These are phyloP conservation scores for Tautogolabrus adspersus DNA, from an alignment of 2,113 vertebrate species.

Conservation along the genomic window DNA sequence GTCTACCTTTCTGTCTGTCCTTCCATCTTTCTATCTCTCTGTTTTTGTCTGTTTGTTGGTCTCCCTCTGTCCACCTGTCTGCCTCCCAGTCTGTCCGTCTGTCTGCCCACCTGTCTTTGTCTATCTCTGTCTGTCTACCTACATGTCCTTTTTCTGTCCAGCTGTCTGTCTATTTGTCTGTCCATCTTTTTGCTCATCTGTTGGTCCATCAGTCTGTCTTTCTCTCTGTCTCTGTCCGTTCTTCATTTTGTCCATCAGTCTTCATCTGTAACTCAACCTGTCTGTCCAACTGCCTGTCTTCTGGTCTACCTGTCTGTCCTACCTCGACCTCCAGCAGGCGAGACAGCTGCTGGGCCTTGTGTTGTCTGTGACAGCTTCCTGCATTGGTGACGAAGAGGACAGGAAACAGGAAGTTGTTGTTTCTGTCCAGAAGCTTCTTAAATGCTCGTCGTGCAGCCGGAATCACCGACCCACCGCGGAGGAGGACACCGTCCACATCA, in stretches of 20 bases:
- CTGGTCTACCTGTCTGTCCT: not conserved
- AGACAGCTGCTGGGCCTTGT: conserved; percentile 90
- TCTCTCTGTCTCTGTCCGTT: too few relatives aligned
- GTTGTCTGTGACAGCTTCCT: conserved; percentile 88
- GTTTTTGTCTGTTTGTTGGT: not conserved
- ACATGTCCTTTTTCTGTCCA: too few relatives aligned
- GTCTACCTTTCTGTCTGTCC: not conserved
- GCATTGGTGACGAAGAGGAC: conserved; percentile 94
- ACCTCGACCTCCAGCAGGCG: conserved; percentile 85
- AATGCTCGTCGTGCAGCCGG: conserved; percentile 88
- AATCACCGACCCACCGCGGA: conserved; percentile 87
- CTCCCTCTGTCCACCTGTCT: too few relatives aligned
- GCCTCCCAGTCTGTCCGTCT: not conserved
- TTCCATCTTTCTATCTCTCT: not conserved
- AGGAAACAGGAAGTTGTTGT: conserved; percentile 87
- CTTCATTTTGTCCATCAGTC: too few relatives aligned
- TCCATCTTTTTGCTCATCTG: too few relatives aligned
- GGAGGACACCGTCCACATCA: conserved; percentile 90
- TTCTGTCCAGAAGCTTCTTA: conserved; percentile 85
- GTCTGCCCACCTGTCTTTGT: not conserved
- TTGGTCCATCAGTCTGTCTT: too few relatives aligned
- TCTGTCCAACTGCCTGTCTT: too few relatives aligned
- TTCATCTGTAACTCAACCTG: too few relatives aligned
- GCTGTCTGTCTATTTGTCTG: not conserved
- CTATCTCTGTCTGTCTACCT: not conserved